Base-by-base conservation (phyloP, 1,140 invertebrate genomes). In the Mamestra configurata region DNA sequence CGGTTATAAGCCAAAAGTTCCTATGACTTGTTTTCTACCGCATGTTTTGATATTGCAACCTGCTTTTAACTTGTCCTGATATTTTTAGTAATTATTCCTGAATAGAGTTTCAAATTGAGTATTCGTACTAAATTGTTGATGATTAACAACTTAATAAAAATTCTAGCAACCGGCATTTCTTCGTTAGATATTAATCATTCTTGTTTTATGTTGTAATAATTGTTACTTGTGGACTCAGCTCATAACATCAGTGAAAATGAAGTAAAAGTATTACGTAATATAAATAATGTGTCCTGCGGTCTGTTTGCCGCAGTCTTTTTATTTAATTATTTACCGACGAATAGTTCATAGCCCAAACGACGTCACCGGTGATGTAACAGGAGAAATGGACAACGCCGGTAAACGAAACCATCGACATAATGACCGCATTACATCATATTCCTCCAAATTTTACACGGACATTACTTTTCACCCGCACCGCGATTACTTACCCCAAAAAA, bases 301-400 rank as follows among this genome's bases (percentile, higher is more conserved):
- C 13, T 20, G 31, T 77, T 77, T 64, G 73, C 37, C 61, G 59
- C 75, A 77, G 49, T 77, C 10, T 53, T 49, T 53, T 68, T 20
- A 68, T 68, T 68, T 53, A 77, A 77, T 68, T 40, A 66, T 49
- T 68, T 40, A 53, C 18, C 18, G 22, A 18, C 75, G 0, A 20
- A 49, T 64, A 61, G 55, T 40, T 43, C 27, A 4, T 72, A 72
- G 22, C 35, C 49, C 15, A 43, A 75, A 55, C 51, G 53, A 82
- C 84, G 86, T 84, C 89, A 88, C 85, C 83, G 85, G 82, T 90
- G 89, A 89, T 87, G 86, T 88, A 88, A 90, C 83, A 80, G 83
- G 84, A 86, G 82, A 81, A 87, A 61, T 72, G 66, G 37, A 64
- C 22, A 31, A 64, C 31, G 24, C 31, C 51, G 51, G 53, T 43